These are phyloP conservation scores for Poecilia velifera DNA, from an alignment of 2,797 vertebrate genomes.

Conservation along the genomic window DNA sequence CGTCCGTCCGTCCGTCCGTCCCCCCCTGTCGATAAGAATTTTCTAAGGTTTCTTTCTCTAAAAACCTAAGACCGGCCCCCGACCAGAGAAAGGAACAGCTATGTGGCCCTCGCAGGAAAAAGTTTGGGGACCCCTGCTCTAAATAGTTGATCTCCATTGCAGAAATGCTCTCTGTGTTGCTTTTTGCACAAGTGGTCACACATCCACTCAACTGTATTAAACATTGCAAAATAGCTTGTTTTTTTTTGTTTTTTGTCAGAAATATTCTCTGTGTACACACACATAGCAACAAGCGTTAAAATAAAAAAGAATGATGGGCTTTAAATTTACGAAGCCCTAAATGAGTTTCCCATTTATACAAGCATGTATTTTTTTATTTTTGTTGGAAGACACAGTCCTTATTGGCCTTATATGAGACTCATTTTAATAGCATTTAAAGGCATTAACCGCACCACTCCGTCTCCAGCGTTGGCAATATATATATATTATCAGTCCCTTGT, in stretches of 20 bases:
- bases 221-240: background rate
- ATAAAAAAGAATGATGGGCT: background rate
- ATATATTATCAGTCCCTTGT: constrained; percentile 48
- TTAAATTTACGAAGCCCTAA: background rate
- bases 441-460: constrained; percentile 25
- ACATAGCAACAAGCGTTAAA: background rate
- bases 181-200: background rate
- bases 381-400: constrained; percentile 24
- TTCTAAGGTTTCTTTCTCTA: too few relatives aligned
- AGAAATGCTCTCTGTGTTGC: background rate
- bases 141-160: background rate
- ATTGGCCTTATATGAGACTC: constrained; percentile 45
- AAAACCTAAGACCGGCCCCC: too few relatives aligned
- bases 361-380: constrained; percentile 21
- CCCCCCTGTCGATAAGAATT: too few relatives aligned
- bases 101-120: too few relatives aligned
- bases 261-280: background rate
- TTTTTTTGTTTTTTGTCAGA: background rate
- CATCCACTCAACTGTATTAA: background rate
- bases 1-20: too few relatives aligned
- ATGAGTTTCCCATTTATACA: background rate
- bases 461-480: constrained; percentile 34
- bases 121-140: background rate
- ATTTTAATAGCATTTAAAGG: constrained; percentile 45
- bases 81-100: too few relatives aligned